Base-by-base conservation (phyloP, 2,888 invertebrate genomes). In the Trimorus sp. region DNA sequence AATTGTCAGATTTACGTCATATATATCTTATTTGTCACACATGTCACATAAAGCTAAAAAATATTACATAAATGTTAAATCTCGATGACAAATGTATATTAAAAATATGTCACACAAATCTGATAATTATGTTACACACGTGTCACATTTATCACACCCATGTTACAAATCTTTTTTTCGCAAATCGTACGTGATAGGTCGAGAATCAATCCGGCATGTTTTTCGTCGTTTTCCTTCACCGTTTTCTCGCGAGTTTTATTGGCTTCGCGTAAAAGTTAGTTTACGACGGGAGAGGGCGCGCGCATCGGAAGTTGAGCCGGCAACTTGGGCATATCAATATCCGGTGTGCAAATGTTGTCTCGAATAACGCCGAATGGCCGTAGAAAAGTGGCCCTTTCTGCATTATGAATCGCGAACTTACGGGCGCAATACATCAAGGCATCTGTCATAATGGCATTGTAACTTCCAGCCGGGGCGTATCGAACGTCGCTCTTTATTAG, bases 381-480 rank as follows among this genome's bases (percentile, higher is more conserved):
- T 75, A 66, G 70, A 70, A 77, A 77, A 68, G 62, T 62, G 62
- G 54, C 45, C 71, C 49, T 42, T 78, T 71, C 48, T 60, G 59
- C 59, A 58, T 63, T 68, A 54, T 38, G 70, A 75, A 75, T 69
- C 45, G 66, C 70, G 58, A 80, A 80, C 75, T 75, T 37, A 26
- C 54, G 51, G 26, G 38, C 56, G 51, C 54, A 59, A 80, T 80
- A 54, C 54, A 66, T 56, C 54, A 71, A 62, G 81, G 70, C 75
- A 49, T 71, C 62, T 75, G 74, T 75, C 80, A 66, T 62, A 76
- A 71, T 54, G 66, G 49, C 65, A 76, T 80, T 76, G 75, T 75
- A 70, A 80, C 66, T 71, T 76, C 15, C 65, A 76, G 53, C 56
- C 37, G 51, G 16, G 51, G 53, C 65, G 56, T 70, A 80, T 65